These are phyloP conservation scores for Pituophis catenifer DNA, from an alignment of 2,113 vertebrate genomes.

Conservation along the genomic window DNA sequence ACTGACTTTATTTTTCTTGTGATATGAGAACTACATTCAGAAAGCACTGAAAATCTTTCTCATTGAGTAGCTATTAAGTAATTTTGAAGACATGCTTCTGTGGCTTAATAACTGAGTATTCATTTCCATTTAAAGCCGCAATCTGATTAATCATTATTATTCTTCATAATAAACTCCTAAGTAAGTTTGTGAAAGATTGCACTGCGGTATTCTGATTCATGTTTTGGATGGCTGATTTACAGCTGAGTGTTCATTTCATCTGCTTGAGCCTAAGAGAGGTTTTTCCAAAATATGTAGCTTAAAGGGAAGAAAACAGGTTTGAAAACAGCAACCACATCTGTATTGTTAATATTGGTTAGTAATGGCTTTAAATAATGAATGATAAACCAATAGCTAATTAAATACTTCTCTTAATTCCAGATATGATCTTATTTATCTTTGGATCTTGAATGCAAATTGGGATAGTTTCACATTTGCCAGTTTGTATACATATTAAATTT, in stretches of 20 bases:
- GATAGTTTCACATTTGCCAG: constrained; percentile 26
- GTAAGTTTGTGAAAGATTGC: neutral
- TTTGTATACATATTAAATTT: constrained; percentile 34
- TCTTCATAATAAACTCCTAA: neutral
- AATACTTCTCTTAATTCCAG: constrained; percentile 33
- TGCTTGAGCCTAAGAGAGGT: constrained; percentile 29
- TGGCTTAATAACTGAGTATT: neutral
- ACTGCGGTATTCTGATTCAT: neutral
- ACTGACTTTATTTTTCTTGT: neutral
- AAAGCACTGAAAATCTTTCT: neutral
- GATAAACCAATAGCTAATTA: constrained; percentile 64
- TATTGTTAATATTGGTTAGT: constrained; percentile 49
- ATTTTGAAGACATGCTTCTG: no score
- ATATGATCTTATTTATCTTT: constrained; percentile 45
- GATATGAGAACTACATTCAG: neutral
- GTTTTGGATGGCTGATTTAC: neutral
- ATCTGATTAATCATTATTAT: neutral
- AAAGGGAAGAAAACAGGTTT: constrained; percentile 41
- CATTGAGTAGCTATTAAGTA: neutral
- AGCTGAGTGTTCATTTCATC: constrained; percentile 12
- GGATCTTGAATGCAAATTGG: constrained; percentile 52
- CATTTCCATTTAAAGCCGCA: neutral
- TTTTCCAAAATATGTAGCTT: constrained; percentile 39
- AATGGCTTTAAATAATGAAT: constrained; percentile 60
- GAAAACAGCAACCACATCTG: constrained; percentile 20